Evolutionary conservation across 2,888 invertebrate genomes (phyloP).

Genomic region (Villa cingulata): DNA sequence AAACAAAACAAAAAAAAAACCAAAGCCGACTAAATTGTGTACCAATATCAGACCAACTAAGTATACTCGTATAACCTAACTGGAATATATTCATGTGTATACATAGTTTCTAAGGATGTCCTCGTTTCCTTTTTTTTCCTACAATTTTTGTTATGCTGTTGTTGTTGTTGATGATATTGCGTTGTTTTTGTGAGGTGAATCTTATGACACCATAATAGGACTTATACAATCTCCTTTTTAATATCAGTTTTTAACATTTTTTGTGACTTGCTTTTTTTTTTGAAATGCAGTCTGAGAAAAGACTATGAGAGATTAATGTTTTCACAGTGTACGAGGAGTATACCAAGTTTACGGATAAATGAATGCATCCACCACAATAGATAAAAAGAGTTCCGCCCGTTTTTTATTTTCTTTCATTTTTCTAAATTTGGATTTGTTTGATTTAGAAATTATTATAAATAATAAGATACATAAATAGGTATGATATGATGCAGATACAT

Average conservation of each 20-base stretch:
- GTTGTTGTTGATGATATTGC: not conserved
- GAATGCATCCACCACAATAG: not conserved
- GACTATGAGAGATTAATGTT: not conserved
- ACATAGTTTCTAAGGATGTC: not conserved
- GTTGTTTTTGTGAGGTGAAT: not conserved
- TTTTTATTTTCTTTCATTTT: not conserved
- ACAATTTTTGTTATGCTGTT: not conserved
- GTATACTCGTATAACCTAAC: too few relatives aligned
- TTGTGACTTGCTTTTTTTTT: not conserved
- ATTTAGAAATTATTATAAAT: too few relatives aligned
- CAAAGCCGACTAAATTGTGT: too few relatives aligned
- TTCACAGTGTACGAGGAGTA: too few relatives aligned
- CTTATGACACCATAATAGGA: not conserved
- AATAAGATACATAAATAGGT: too few relatives aligned
- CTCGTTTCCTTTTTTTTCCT: not conserved
- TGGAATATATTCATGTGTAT: too few relatives aligned
- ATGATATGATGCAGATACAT: too few relatives aligned
- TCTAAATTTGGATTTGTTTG: too few relatives aligned
- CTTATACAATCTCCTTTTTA: not conserved
- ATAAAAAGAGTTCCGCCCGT: not conserved
- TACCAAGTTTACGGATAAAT: not conserved
- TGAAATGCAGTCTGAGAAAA: not conserved
- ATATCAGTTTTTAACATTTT: not conserved
- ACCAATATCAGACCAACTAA: too few relatives aligned
- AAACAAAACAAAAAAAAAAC: too few relatives aligned